Base-by-base conservation (phyloP, 2,113 vertebrate genomes). In the Athene noctua region DNA sequence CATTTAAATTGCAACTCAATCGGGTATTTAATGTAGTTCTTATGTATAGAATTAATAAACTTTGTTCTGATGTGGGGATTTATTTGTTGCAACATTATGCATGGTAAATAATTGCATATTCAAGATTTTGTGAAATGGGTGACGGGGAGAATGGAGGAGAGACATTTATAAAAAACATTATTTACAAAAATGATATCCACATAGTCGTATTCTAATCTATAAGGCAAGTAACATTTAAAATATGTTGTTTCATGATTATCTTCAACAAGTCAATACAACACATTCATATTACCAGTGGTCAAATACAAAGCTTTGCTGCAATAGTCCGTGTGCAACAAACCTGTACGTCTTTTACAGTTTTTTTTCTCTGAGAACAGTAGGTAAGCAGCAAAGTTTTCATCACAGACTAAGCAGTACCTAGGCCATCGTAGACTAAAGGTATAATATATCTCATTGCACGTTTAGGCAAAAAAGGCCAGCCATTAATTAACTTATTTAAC, bases 31-130 rank as follows among this genome's bases (percentile, higher is more conserved):
- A 97, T 97, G 97, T 98, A 98, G 97, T 98, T 97, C 98, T 97
- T 97, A 91, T 90, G 89, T 95, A 98, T 97, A 97, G 98, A 97
- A 98, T 98, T 96, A 97, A 96, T 97, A 98, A 98, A 98, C 63
- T 97, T 91, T 90, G 84, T 98, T 98, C 98, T 98, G 98, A 98
- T 91, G 95, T 94, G 98, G 98, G 97, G 98, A 97, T 81, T 78
- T 83, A 67, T 91, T 92, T 88, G 86, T 95, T 89, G 87, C 95
- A 91, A 94, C 44, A 10, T 67, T 86, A 93, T 98, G 96, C 97
- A 94, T 97, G 98, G 98, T 97, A 93, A 97, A 97, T 98, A 98
- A 98, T 99, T 99, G 99, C 99, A 99, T 99, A 99, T 99, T 99
- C 94, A 97, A 98, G 98, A 98, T 98, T 97, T 92, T 97, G 97